phyloP scores from a whole-genome alignment of 30 jellyfish, hydroid and myxozoan genomes.

The Pseudorhiza aurosa region DNA sequence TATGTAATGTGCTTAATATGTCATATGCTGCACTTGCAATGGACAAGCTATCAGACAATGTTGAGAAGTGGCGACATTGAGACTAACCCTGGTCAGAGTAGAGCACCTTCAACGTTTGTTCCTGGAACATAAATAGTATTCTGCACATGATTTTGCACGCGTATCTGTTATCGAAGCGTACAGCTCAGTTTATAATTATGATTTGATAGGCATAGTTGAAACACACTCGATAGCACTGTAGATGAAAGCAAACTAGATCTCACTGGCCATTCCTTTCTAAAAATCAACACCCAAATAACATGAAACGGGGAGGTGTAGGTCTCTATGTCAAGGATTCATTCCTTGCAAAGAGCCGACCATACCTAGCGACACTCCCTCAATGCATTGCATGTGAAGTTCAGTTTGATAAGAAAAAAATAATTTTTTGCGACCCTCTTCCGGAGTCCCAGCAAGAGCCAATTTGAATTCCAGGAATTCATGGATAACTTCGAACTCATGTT shows the following conservation, averaged over 20 bases:
- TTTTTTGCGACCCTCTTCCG: conserved; percentile 23
- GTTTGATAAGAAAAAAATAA: conserved; percentile 39
- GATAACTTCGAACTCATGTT: conserved; percentile 14
- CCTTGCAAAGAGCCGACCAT: conserved; percentile 30
- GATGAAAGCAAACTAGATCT: conserved; percentile 36
- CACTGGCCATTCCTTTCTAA: background rate
- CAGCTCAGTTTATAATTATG: conserved; percentile 31
- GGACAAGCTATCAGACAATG: conserved; percentile 34
- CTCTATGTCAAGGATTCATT: conserved; percentile 45
- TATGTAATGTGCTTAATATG: conserved; percentile 35
- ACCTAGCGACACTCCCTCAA: conserved; percentile 47
- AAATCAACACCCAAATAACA: conserved; percentile 47
- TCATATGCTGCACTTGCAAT: conserved; percentile 57
- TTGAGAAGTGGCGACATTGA: conserved; percentile 46
- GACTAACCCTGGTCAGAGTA: conserved; percentile 56
- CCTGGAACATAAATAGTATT: conserved; percentile 59
- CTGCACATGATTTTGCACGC: conserved; percentile 50
- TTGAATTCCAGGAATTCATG: conserved; percentile 47
- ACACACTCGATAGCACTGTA: conserved; percentile 44
- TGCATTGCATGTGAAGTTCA: conserved; percentile 41
- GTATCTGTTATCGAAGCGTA: conserved; percentile 49
- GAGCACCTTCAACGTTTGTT: conserved; percentile 31
- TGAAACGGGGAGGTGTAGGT: conserved; percentile 52
- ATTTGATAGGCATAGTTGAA: conserved; percentile 25
- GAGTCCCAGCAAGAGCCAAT: conserved; percentile 61